Evolutionary conservation across 2,888 invertebrate species (phyloP), one percentile per base, ranked within the genome.

Genomic region (Coenonympha glycerion): DNA sequence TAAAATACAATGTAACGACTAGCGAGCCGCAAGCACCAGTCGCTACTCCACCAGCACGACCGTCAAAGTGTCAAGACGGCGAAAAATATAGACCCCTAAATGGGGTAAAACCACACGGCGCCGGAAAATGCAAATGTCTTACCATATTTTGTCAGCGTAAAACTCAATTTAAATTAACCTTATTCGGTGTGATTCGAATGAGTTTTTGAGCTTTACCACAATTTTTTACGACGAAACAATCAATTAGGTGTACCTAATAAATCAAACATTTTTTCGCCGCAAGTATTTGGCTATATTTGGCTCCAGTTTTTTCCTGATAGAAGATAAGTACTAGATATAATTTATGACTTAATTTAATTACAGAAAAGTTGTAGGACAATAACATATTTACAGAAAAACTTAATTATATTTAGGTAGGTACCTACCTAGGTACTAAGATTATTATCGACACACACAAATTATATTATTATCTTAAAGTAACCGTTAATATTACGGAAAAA

Each of bases 1-100:
- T 83, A 81, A 76, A 79, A 75, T 72, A 76, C 80, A 80, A 79
- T 76, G 74, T 79, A 53, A 51, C 42, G 49, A 30, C 74, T 79
- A 53, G 51, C 42, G 49, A 30, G 48, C 47, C 52, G 50, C 51
- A 42, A 56, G 53, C 56, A 37, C 51, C 52, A 53, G 53, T 54
- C 31, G 47, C 52, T 60, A 61, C 59, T 57, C 39, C 58, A 49
- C 59, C 59, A 58, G 63, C 47, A 49, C 57, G 57, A 60, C 60
- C 62, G 61, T 68, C 68, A 65, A 63, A 66, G 65, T 61, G 65
- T 66, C 67, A 67, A 60, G 62, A 61, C 55, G 54, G 56, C 56
- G 60, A 65, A 68, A 67, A 66, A 67, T 66, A 68, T 69, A 61
- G 64, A 54, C 63, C 63, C 62, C 61, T 61, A 62, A 64, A 65